These are phyloP conservation scores for Ophion ventricosus DNA, from an alignment of 2,888 invertebrate species.

Conservation along the genomic window DNA sequence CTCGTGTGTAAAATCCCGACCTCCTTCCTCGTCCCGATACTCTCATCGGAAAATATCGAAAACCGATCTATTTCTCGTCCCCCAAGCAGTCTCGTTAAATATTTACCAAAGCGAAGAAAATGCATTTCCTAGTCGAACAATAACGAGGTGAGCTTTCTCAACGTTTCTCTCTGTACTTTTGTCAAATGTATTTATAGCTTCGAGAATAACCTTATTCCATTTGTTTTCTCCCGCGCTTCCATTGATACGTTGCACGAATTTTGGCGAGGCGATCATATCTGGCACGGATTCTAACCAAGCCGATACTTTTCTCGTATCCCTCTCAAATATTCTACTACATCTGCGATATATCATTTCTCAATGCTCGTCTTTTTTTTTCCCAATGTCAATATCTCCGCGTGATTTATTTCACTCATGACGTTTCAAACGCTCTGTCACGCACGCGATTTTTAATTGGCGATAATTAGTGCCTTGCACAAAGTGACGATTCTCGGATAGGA, in stretches of 20 bases:
- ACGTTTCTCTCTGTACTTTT: constrained; percentile 1
- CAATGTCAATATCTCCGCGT: not conserved
- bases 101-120: too few species aligned
- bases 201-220: not conserved
- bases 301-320: not conserved
- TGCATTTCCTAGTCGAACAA: too few species aligned
- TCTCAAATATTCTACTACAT: not conserved
- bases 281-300: not conserved
- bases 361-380: not conserved
- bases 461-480: not conserved
- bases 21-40: too few species aligned
- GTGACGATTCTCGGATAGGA: constrained; percentile 1
- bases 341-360: not conserved
- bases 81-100: too few species aligned
- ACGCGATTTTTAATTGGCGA: not conserved
- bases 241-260: not conserved
- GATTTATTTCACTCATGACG: not conserved
- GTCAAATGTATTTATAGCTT: constrained; percentile 6
- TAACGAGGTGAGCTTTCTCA: too few species aligned
- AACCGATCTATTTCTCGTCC: too few species aligned
- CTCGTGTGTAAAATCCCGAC: too few species aligned
- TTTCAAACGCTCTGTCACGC: not conserved
- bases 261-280: not conserved
- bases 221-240: not conserved
- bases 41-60: too few species aligned